Conservation (phyloP, 2,888 invertebrate genomes). For the Polyommatus icarus region DNA sequence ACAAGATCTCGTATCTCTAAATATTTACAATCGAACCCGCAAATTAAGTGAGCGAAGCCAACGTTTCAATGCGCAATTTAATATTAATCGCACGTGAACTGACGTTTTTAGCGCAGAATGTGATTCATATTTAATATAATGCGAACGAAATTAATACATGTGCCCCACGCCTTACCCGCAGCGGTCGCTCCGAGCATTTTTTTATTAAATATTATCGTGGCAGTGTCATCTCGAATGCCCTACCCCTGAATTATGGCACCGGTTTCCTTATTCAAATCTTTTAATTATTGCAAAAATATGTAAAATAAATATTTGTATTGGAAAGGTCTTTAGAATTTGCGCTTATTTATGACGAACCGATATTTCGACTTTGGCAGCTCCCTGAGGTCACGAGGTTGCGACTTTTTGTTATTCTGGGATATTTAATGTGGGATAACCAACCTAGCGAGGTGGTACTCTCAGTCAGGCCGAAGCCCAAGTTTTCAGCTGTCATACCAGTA, state of each 20-base stretch:
- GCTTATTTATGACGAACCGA: slow-evolving; percentile 12
- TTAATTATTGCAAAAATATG: slow-evolving; percentile 33
- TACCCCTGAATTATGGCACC: slow-evolving; percentile 40
- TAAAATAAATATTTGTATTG: slow-evolving; percentile 31
- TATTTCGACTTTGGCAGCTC: slow-evolving; percentile 2
- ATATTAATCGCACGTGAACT: not conserved
- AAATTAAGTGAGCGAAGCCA: slow-evolving; percentile 20
- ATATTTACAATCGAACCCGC: slow-evolving; percentile 10
- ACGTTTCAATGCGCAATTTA: slow-evolving; percentile 17
- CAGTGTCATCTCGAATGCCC: slow-evolving; percentile 42
- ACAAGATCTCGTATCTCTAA: not conserved
- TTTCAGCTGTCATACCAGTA: no score
- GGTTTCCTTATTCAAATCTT: slow-evolving; percentile 34
- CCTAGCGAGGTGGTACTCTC: no score
- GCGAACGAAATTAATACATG: not conserved
- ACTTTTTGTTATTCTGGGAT: not conserved
- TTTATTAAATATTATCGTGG: slow-evolving; percentile 43
- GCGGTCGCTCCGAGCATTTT: slow-evolving; percentile 33
- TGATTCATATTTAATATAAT: slow-evolving; percentile 17
- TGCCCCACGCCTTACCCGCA: slow-evolving; percentile 25
- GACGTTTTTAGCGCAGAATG: slow-evolving; percentile 15
- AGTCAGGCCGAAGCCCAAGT: no score
- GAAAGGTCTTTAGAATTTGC: slow-evolving; percentile 4
- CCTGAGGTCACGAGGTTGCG: not conserved
- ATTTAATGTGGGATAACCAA: no score